Evolutionary conservation across 2,888 invertebrate species (phyloP), one percentile per base, ranked within the genome.

Genomic region (Caenorhabditis parvicauda): DNA sequence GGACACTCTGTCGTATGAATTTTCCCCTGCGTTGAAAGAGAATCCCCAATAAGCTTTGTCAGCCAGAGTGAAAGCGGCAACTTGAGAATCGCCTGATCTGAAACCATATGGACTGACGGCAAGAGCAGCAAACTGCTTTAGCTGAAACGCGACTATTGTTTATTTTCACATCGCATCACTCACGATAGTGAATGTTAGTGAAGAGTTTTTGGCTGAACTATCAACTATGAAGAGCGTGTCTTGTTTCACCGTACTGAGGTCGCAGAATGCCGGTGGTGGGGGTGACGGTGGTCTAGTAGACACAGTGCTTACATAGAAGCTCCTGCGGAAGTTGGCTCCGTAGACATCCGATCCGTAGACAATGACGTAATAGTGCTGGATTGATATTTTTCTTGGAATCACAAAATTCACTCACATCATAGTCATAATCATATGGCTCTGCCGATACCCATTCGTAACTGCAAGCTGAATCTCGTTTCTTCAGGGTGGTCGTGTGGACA

Each of bases 161-260:
- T n/a, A n/a, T 35, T 32, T 37, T 32, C 1, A 35, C 22, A 35
- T 28, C 37, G 19, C 2, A n/a, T 47, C 2, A 37, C 49, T 32
- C 19, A 61, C 64, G 46, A 55, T 49, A 7, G 47, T 53, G 59
- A 54, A 53, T 14, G 54, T 59, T 9, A 39, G 24, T n/a, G 54
- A 45, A 3, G 52, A 19, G 12, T 50, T 43, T 27, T 60, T 61
- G 27, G 61, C 14, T 7, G 67, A 67, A n/a, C 64, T 59, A 45
- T 75, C 75, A 42, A 75, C 62, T 7, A 75, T 29, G 61, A 74
- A 70, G 3, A 70, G 43, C 7, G 70, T 68, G 41, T 75, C 75
- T 38, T 66, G 67, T 49, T 63, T 60, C 5, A 63, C 58, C 2
- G 46, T 29, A 24, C 38, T 48, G 1, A 72, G 58, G 39, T 66